Evolutionary conservation across 2,797 vertebrate genomes (phyloP), one percentile per base, ranked within the genome.

Genomic region (Perodicticus potto): DNA sequence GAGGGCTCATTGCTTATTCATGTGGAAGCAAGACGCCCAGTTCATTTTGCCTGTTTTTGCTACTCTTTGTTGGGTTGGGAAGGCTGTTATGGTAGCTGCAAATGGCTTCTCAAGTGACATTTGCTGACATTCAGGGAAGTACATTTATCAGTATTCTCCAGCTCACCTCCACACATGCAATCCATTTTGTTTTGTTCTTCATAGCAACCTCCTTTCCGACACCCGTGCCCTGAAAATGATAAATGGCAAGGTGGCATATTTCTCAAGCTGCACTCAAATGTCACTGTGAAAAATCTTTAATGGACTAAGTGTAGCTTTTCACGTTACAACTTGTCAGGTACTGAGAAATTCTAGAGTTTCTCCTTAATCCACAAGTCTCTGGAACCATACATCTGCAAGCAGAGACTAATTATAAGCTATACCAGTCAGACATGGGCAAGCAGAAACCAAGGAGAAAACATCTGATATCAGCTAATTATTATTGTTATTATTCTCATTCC

Each of bases 281-380:
- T 99, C 99, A 99, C 98, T 98, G 98, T 98, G 99, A 98, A 98
- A 98, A 99, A 99, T 99, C 99, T 99, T 99, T 99, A 99, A 99
- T 99, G 99, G 99, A 99, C 99, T 99, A 99, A 99, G 99, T 99
- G 99, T 99, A 99, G 99, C 99, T 99, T 99, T 99, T 99, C 99
- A 99, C 99, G 99, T 99, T 99, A 99, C 98, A 99, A 99, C 99
- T 99, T 99, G 99, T 99, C 99, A 99, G 99, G 99, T 99, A 99
- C 97, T 95, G 99, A 99, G 99, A 99, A 99, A 99, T 99, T 99
- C 99, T 99, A 99, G 99, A 99, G 98, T 98, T 99, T 98, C 98
- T 98, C 96, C 98, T 98, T 98, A 99, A 99, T 99, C 98, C 98
- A 98, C 98, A 96, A 93, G 98, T 98, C 98, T 98, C 98, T 98